Conservation (phyloP, 2,797 vertebrate species). For the Enteromius afrohamiltoni region DNA sequence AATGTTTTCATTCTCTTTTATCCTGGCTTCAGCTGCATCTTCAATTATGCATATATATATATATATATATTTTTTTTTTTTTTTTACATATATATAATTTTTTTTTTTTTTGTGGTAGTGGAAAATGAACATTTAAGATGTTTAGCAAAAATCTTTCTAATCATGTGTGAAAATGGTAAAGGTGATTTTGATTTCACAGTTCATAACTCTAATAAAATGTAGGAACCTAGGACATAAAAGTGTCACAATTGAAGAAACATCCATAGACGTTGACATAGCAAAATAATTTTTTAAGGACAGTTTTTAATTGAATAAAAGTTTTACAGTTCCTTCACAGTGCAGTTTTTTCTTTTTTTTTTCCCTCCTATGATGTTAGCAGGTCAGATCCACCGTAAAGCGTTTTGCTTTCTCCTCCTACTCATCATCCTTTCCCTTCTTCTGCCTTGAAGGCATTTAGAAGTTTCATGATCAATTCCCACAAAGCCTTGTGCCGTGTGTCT, state of each 20-base stretch:
- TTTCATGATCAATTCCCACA: constrained; percentile 45
- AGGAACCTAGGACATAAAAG: background rate
- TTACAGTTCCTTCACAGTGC: background rate
- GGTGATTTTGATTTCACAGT: background rate
- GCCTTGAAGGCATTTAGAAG: constrained; percentile 31
- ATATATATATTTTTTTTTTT: too few species aligned
- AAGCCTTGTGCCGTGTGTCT: constrained; percentile 37
- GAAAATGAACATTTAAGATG: background rate
- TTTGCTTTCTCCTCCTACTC: constrained; percentile 12
- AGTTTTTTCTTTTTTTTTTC: background rate
- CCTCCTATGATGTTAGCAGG: background rate
- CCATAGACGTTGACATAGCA: background rate
- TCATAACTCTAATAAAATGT: background rate
- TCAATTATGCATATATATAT: background rate
- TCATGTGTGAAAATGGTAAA: background rate
- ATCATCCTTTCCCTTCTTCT: constrained; percentile 13
- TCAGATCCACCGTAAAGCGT: constrained; percentile 6
- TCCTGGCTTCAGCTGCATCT: background rate
- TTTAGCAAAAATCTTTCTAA: background rate
- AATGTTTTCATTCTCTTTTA: background rate
- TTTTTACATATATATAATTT: too few species aligned
- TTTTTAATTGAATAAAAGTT: background rate
- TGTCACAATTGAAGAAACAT: background rate
- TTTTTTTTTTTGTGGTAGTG: background rate
- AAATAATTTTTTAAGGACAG: background rate